These are phyloP conservation scores for Sminthurinus signatus DNA, from an alignment of 1,140 invertebrate genomes.

Conservation along the genomic window DNA sequence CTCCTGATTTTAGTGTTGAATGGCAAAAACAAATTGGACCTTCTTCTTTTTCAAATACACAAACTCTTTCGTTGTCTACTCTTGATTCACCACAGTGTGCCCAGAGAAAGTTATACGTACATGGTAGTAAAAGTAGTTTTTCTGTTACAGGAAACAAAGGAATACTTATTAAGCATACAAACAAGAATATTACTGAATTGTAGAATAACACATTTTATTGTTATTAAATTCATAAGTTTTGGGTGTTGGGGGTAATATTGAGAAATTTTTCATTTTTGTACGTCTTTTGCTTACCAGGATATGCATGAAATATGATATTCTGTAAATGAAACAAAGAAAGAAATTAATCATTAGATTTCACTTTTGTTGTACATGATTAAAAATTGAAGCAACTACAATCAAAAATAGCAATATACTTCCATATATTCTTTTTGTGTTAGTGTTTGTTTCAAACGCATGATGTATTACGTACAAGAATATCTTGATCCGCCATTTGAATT, in stretches of 20 bases:
- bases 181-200: too few relatives aligned
- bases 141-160: neutral
- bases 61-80: neutral
- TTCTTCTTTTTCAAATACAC: neutral
- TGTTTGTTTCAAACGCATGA: too few relatives aligned
- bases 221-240: neutral
- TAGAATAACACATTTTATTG: neutral
- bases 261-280: neutral
- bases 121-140: neutral
- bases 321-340: too few relatives aligned
- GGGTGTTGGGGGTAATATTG: neutral
- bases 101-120: conserved; percentile 2
- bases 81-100: neutral
- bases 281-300: neutral
- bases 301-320: neutral
- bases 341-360: too few relatives aligned
- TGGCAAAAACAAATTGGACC: conserved; percentile 4
- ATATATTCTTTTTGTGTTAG: too few relatives aligned
- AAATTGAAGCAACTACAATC: too few relatives aligned
- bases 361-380: too few relatives aligned
- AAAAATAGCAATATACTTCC: too few relatives aligned
- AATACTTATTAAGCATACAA: too few relatives aligned
- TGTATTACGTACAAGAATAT: too few relatives aligned
- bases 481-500: conserved; percentile 1
- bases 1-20: neutral